Percentiles rank a stretch among this genome's conserved stretches.
Evolutionary conservation across 2,113 vertebrate genomes (phyloP).

Genomic region (Panurus biarmicus): DNA sequence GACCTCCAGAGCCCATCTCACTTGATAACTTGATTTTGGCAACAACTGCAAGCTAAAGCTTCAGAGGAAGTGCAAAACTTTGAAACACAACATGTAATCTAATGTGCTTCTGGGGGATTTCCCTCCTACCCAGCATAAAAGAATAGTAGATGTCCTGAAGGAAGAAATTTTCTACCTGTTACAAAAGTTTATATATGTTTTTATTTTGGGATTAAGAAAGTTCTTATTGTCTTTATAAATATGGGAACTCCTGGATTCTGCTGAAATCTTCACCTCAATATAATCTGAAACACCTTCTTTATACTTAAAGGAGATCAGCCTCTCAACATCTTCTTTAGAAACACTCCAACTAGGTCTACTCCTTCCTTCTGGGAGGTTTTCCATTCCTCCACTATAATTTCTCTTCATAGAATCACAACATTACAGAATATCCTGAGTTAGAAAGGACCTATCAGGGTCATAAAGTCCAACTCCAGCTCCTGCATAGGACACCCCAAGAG

Average conservation of each 20-base stretch:
- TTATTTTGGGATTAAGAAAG: not conserved
- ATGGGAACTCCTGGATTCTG: not conserved
- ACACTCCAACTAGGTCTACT: not conserved
- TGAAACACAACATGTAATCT: not conserved
- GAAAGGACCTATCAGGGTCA: not conserved
- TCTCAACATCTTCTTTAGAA: not conserved
- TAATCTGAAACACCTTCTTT: not conserved
- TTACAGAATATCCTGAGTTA: not conserved
- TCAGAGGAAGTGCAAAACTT: not conserved
- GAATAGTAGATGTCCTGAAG: not conserved
- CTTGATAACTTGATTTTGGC: not conserved
- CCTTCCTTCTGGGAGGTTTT: not conserved
- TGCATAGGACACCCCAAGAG: not conserved
- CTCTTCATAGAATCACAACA: not conserved
- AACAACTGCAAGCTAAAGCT: not conserved
- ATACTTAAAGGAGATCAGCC: not conserved
- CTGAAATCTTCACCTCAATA: not conserved
- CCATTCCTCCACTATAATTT: not conserved
- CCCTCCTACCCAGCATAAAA: not conserved
- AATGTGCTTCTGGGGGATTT: not conserved
- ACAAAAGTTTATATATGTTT: not conserved
- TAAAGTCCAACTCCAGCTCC: too few species aligned
- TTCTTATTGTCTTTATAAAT: not conserved
- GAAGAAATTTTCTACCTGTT: not conserved
- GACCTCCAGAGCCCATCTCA: not conserved